Base-by-base conservation (phyloP, 2,797 vertebrate genomes). In the Chelon auratus region DNA sequence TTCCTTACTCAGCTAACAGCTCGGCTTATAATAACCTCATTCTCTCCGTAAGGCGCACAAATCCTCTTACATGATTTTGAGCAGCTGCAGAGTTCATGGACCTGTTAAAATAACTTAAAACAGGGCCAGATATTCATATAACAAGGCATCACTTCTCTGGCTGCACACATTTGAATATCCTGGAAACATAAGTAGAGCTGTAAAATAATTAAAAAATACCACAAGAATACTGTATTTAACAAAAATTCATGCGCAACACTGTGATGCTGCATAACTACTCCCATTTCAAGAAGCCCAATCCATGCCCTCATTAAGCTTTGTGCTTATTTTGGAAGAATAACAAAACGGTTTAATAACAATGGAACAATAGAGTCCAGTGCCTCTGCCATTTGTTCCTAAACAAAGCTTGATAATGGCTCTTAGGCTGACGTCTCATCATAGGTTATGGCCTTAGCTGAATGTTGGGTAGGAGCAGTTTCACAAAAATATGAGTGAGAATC, bases 31-130 rank as follows among this genome's bases (percentile, higher is more conserved):
- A 80, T 73, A 33, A 62, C 58, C 56, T 37, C 11, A 43, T 72
- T 81, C 68, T 47, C 68, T 65, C 51, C 40, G 45, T 7, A 14
- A 62, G 43, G n/a, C 64, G 64, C 61, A 71, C 36, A 57, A 85
- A 91, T 89, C 82, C 64, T 78, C 73, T 84, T 81, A 80, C 0
- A 47, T 60, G 14, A 57, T 70, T 74, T 62, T 62, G 12, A 71
- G 71, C 79, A 72, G 56, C 18, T 24, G 11, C 42, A 26, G 9
- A 26, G 26, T 58, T 51, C 15, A 60, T 15, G 73, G 17, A 58
- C 4, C 33, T 36, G 9, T 45, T 42, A 45, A 54, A 77, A 61
- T 43, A 55, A 24, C n/a, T 12, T 68, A n/a, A 62, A 74, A 64
- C 54, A 43, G 15, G 56, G 40, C 33, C 45, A 54, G 58, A 57